phyloP scores from a whole-genome alignment of 2,888 invertebrate genomes.

The Cacoxenus indagator region DNA sequence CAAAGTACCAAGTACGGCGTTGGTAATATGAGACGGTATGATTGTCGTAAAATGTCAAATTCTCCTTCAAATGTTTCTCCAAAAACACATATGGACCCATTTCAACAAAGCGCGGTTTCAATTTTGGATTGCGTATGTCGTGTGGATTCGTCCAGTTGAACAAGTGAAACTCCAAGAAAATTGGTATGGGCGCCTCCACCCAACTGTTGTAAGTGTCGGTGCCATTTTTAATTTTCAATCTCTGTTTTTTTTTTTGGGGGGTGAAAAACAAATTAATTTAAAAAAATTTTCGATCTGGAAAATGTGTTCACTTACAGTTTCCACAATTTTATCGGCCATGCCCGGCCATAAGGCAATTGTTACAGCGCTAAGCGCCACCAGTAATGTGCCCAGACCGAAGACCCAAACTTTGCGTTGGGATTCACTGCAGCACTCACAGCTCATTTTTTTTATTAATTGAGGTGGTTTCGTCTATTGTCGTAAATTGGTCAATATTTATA shows the following conservation, averaged over 20 bases:
- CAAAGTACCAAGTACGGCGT: slow-evolving; percentile 81
- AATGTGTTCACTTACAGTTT: slow-evolving; percentile 55
- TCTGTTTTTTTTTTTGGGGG: slow-evolving; percentile 73
- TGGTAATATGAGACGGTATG: slow-evolving; percentile 84
- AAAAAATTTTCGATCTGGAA: background rate
- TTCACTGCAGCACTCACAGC: slow-evolving; percentile 65
- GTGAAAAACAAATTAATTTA: background rate
- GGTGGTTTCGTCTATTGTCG: background rate
- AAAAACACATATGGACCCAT: slow-evolving; percentile 76
- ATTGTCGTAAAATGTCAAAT: slow-evolving; percentile 79
- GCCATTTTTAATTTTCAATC: slow-evolving; percentile 75
- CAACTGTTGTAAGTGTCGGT: slow-evolving; percentile 81
- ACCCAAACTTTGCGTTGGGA: slow-evolving; percentile 68
- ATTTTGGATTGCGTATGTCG: slow-evolving; percentile 72
- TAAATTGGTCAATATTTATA: background rate
- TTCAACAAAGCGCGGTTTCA: slow-evolving; percentile 77
- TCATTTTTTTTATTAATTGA: slow-evolving; percentile 56
- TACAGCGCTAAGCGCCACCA: slow-evolving; percentile 55
- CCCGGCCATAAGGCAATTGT: slow-evolving; percentile 64
- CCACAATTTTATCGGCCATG: slow-evolving; percentile 52
- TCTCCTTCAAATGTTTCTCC: slow-evolving; percentile 63
- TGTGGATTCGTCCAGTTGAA: slow-evolving; percentile 86
- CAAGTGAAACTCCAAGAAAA: slow-evolving; percentile 82
- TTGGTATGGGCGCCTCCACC: slow-evolving; percentile 86
- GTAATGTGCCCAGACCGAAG: slow-evolving; percentile 64